phyloP scores from a whole-genome alignment of 2,888 invertebrate species.

The Electrophaes corylata region DNA sequence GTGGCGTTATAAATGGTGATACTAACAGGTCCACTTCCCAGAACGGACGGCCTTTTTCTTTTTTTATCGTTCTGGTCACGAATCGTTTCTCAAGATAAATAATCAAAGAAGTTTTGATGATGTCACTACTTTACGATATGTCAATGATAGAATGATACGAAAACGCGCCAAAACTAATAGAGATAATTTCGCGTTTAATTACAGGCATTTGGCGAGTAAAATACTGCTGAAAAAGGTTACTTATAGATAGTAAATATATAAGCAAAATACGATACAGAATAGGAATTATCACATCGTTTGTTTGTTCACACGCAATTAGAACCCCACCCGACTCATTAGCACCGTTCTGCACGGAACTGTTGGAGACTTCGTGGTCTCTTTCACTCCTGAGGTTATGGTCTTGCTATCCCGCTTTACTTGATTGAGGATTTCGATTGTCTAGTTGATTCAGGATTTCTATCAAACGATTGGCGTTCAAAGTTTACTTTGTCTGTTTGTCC shows the following conservation, averaged over 20 bases:
- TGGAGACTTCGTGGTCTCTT: conserved; percentile 47
- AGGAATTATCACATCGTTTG: conserved; percentile 75
- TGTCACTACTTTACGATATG: conserved; percentile 50
- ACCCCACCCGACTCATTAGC: conserved; percentile 78
- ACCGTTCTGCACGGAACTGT: conserved; percentile 52
- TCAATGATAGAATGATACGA: conserved; percentile 5
- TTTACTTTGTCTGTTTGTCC: conserved; percentile 61
- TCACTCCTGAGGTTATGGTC: conserved; percentile 47
- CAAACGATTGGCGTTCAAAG: conserved; percentile 68
- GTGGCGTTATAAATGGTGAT: conserved; percentile 77
- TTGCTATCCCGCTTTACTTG: conserved; percentile 55
- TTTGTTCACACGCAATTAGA: conserved; percentile 81
- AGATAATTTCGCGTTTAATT: background rate
- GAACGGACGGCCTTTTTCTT: conserved; percentile 63
- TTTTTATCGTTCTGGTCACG: conserved; percentile 66
- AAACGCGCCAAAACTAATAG: conserved; percentile 10
- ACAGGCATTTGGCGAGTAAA: conserved; percentile 8
- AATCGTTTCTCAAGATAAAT: conserved; percentile 72
- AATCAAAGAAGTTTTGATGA: conserved; percentile 58
- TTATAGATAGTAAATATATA: conserved; percentile 28
- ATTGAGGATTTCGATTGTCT: conserved; percentile 72
- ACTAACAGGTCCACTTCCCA: conserved; percentile 74
- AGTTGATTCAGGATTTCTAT: conserved; percentile 69
- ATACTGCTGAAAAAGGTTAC: background rate
- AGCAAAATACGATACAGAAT: conserved; percentile 50